Base-by-base conservation (phyloP, 2,113 vertebrate genomes). In the Saguinus midas region DNA sequence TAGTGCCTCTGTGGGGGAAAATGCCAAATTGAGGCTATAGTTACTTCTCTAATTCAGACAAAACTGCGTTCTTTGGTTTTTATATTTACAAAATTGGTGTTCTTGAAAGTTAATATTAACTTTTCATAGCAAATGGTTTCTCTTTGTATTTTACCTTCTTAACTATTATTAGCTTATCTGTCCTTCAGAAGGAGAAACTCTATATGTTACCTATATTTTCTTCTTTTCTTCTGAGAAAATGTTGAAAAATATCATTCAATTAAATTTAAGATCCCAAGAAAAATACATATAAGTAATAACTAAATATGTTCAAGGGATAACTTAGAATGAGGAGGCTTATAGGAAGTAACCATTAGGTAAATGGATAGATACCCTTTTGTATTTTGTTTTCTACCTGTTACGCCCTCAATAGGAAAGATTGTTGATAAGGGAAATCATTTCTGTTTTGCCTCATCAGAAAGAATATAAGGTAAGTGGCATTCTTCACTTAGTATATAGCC, bases 1-100 rank as follows among this genome's bases (percentile, higher is more conserved):
- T 3, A 93, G 55, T 70, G 48, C 18, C 32, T 80, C 20, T 37
- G 78, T 86, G 5, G 13, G 73, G 17, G 13, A 13, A 92, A 76
- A n/a, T 70, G 16, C 68, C 45, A 72, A 45, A 8, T 50, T 72
- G 14, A 5, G 7, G n/a, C 85, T 68, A 32, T 0, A 57, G 32
- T 80, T 52, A 75, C n/a, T 81, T 97, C 43, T 95, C 57, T 75
- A 40, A 88, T 93, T 95, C 43, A 93, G 82, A 80, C 35, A 85
- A 58, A 94, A 50, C 17, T 94, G 21, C 50, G n/a, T 85, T 45
- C 72, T 94, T 50, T 80, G 72, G 68, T 48, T 66, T 79, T 95
- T 84, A 17, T 86, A 58, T 89, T 95, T 90, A 82, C 3, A 89
- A 83, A 92, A 76, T 40, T 81, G 3, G 7, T 75, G n/a, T 72